phyloP scores from a whole-genome alignment of 1,140 invertebrate species.

The Luehdorfia chinensis region DNA sequence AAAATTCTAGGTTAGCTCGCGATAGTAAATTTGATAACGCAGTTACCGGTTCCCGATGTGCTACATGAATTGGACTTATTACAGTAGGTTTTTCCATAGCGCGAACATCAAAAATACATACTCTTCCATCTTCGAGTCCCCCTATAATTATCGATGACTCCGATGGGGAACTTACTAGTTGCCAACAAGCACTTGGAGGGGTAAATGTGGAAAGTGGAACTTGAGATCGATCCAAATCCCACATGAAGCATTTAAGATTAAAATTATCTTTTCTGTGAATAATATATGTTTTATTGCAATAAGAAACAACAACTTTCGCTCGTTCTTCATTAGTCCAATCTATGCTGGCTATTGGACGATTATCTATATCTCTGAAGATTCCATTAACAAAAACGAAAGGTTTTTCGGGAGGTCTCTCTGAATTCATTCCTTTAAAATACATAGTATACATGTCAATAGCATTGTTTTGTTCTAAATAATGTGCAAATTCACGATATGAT shows the following conservation, averaged over 20 bases:
- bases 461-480: slow-evolving; percentile 93
- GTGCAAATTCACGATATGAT: slow-evolving; percentile 83
- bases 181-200: slow-evolving; percentile 81
- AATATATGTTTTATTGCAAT: slow-evolving; percentile 84
- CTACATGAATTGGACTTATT: slow-evolving; percentile 76
- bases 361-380: slow-evolving; percentile 83
- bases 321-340: slow-evolving; percentile 89
- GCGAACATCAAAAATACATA: slow-evolving; percentile 86
- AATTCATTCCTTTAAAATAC: slow-evolving; percentile 85
- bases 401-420: slow-evolving; percentile 79
- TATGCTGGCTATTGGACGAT: slow-evolving; percentile 82
- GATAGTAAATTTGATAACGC: slow-evolving; percentile 85
- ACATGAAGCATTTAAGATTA: slow-evolving; percentile 80
- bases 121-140: slow-evolving; percentile 89
- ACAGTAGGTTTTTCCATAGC: slow-evolving; percentile 77
- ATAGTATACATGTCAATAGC: slow-evolving; percentile 94
- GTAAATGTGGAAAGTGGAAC: slow-evolving; percentile 83
- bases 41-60: slow-evolving; percentile 84
- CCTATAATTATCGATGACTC: slow-evolving; percentile 87
- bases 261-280: slow-evolving; percentile 77
- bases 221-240: slow-evolving; percentile 90
- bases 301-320: slow-evolving; percentile 85
- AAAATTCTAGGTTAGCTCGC: slow-evolving; percentile 88
- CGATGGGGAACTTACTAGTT: slow-evolving; percentile 89
- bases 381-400: slow-evolving; percentile 84